Base-by-base conservation (phyloP, 2,797 vertebrate species). In the Moxostoma hubbsi region DNA sequence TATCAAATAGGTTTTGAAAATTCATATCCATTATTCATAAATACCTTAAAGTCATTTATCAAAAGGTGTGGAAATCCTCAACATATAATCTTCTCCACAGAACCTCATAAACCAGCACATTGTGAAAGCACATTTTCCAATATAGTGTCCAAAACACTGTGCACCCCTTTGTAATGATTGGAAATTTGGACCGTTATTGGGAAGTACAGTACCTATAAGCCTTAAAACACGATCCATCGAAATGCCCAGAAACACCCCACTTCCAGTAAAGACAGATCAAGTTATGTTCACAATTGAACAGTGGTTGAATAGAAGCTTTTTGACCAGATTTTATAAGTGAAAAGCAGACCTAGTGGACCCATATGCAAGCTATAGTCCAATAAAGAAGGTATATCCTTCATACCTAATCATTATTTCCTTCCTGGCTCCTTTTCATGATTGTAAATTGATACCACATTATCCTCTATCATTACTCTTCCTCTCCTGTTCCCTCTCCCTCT, bases 351-450 rank as follows among this genome's bases (percentile, higher is more conserved):
- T 61, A 24, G 10, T 57, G 61, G 68, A 77, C 49, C 65, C 67
- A 77, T 66, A 74, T 69, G 79, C 75, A 79, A 76, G 71, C 64
- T 47, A 47, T 46, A 55, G 45, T 83, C 84, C 36, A 81, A 64
- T 80, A 8, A 57, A 15, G 79, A 73, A 83, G 76, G 81, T 77
- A 79, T 75, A 68, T 18, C 73, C 63, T 82, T 91, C 84, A 78
- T 82, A 75, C 88, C 84, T 81, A 86, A 81, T 87, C 79, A 88
- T 76, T n/a, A 77, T 81, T 86, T 82, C 36, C 16, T 78, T 79
- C 2, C 57, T 74, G 85, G 83, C 75, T 64, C 63, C 62, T 73
- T 84, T 89, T 89, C 67, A 86, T 87, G 75, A 84, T 50, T 78
- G 76, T 83, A 72, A 85, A 85, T 85, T 81, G 81, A 81, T 80